Base-by-base conservation (phyloP, 2,888 invertebrate genomes). In the Apodemia mormo region DNA sequence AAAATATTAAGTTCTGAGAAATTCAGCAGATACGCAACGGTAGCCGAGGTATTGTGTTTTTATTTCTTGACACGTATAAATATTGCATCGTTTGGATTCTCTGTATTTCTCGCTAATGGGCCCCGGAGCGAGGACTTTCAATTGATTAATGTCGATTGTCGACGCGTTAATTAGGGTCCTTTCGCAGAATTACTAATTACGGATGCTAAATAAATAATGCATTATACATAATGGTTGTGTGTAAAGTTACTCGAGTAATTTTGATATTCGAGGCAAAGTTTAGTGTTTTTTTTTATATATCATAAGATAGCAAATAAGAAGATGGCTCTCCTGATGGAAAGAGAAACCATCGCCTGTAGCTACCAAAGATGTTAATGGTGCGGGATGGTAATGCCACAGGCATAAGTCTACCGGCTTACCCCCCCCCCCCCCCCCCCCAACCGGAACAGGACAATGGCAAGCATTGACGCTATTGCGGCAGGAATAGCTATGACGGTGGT, bases 141-240 rank as follows among this genome's bases (percentile, higher is more conserved):
- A 64, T 64, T 64, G 64, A 64, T 64, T 64, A 64, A 64, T 64
- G 64, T 33, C 64, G 64, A 64, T 37, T 64, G 64, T 64, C 37
- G 64, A 30, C 64, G 33, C 64, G 64, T 37, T 64, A 64, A 64
- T 64, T 64, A 64, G 37, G 64, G 33, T 33, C 7, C 61, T 14
- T 61, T 61, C 61, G 33, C 30, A 14, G 61, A 61, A 61, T 33
- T 33, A n/a, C 52, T 52, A n/a, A 52, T 52, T 52, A 52, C 52
- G 52, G 52, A n/a, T 52, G 52, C 12, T n/a, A 7, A 52, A 52
- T 52, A 52, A n/a, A 52, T 52, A 52, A 45, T 45, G 45, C 45
- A 52, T n/a, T 52, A n/a, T 52, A 52, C 52, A 45, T 45, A 45
- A 52, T 52, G 14, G 52, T 5, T 52, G n/a, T 52, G 12, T 52